Percentiles rank a stretch among this genome's conserved stretches.
Conservation (phyloP, 1,140 invertebrate genomes). For the Euura lappo region DNA sequence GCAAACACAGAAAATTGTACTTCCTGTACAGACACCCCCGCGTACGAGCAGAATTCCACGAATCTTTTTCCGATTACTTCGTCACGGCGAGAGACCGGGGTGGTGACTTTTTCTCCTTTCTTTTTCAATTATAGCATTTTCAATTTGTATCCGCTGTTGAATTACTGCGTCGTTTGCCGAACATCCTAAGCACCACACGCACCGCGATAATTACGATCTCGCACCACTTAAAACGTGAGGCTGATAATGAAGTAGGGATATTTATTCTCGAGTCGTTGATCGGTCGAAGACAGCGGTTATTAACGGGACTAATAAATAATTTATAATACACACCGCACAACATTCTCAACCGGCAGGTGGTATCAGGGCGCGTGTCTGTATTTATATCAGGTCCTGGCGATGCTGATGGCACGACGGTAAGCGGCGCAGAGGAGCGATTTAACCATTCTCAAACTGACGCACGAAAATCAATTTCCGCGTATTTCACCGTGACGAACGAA, state of each 20-base stretch:
- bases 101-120: neutral
- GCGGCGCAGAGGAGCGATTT: too few species aligned
- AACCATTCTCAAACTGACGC: too few species aligned
- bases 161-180: neutral
- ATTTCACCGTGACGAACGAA: too few species aligned
- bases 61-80: neutral
- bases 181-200: neutral
- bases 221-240: neutral
- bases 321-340: neutral
- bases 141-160: neutral
- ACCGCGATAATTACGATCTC: neutral
- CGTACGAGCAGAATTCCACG: neutral
- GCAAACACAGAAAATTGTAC: neutral
- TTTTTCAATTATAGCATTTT: neutral
- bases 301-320: slow-evolving; percentile 1
- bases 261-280: neutral
- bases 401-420: neutral
- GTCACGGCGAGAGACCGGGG: neutral
- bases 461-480: too few species aligned
- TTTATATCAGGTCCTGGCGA: neutral
- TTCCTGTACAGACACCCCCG: neutral
- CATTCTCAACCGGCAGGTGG: slow-evolving; percentile 4
- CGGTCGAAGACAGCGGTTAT: slow-evolving; percentile 3
- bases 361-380: neutral
- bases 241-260: neutral